A percentile compares a stretch with the other conserved stretches of the same genome.
Conservation (phyloP, 2,797 vertebrate genomes). For the Anomalospiza imberbis region DNA sequence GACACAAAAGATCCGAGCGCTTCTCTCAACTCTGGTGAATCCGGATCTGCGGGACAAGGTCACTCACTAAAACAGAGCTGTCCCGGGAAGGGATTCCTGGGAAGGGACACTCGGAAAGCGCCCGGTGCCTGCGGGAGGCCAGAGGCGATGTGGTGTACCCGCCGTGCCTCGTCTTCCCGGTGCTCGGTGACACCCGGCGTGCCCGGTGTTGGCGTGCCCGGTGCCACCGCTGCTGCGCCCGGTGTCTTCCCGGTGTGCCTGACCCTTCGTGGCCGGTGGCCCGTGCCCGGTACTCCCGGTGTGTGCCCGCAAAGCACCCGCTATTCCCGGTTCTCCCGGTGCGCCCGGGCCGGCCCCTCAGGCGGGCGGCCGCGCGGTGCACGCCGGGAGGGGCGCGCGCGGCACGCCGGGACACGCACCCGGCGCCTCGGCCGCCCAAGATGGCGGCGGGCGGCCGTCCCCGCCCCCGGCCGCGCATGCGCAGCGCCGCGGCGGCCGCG, state of each 20-base stretch:
- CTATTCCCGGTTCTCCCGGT: accelerated
- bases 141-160: accelerated
- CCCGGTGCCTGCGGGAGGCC: accelerated
- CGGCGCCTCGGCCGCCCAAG: not conserved
- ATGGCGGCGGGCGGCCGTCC: not conserved
- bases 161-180: too few species aligned
- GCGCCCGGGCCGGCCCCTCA: not conserved
- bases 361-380: not conserved
- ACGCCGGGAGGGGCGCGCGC: not conserved
- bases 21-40: not conserved
- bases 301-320: accelerated
- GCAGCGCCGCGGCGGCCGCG: conserved; percentile 44
- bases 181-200: not conserved
- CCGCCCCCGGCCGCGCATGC: conserved; percentile 63
- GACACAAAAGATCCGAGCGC: accelerated
- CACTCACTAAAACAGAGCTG: not conserved
- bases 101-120: accelerated
- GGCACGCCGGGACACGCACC: not conserved
- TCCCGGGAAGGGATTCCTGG: not conserved
- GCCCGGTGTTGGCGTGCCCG: too few species aligned
- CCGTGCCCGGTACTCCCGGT: accelerated
- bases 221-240: too few species aligned
- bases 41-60: not conserved
- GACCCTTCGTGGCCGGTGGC: too few species aligned
- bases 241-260: accelerated